phyloP scores from a whole-genome alignment of 2,797 vertebrate species.

The Poliocrania exsul region DNA sequence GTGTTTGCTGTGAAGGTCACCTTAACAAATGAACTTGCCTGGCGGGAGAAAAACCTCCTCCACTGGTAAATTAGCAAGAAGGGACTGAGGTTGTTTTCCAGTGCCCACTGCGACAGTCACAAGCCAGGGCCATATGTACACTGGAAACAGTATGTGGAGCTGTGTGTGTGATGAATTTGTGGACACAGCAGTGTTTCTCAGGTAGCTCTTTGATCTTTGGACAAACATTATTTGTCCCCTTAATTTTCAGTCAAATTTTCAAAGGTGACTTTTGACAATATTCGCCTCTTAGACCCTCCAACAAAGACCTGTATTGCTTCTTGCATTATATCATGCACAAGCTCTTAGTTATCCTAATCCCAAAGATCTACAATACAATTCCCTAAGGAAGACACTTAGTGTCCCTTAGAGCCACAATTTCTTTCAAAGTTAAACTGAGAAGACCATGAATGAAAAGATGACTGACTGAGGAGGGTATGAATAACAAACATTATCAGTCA shows the following conservation, averaged over 20 bases:
- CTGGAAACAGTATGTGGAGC: background rate
- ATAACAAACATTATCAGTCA: background rate
- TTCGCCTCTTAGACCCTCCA: background rate
- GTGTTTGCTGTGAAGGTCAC: background rate
- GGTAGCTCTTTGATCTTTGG: background rate
- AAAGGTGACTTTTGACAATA: background rate
- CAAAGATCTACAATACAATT: background rate
- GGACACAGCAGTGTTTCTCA: background rate
- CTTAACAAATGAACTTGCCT: conserved; percentile 27
- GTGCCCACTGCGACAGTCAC: fast-evolving
- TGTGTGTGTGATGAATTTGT: background rate
- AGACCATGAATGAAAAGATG: background rate
- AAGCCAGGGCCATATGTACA: background rate
- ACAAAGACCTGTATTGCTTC: background rate
- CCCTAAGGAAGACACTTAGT: background rate
- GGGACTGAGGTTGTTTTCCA: background rate
- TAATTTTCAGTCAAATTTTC: background rate
- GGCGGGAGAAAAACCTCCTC: background rate
- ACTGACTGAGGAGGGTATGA: background rate
- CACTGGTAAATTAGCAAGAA: conserved; percentile 3
- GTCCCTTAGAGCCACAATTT: background rate
- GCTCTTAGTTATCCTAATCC: background rate
- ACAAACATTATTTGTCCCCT: background rate
- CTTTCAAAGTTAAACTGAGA: background rate
- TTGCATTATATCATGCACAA: background rate